phyloP scores from a whole-genome alignment of 1,140 invertebrate genomes.

The Ceratosolen fusciceps region DNA sequence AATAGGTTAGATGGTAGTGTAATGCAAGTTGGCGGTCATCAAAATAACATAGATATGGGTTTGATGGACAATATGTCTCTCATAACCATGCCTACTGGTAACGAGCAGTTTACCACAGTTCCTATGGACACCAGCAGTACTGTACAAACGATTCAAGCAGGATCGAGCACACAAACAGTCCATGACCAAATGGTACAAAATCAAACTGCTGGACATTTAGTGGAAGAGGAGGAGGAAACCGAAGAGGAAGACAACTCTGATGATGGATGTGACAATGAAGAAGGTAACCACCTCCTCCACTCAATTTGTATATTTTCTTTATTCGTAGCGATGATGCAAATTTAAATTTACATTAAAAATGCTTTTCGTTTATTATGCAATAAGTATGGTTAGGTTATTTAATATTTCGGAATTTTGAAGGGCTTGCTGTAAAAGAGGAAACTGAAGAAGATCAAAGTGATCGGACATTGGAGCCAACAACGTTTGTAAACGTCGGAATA shows the following conservation, averaged over 20 bases:
- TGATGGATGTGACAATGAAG: conserved; percentile 68
- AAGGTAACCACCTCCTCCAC: conserved; percentile 60
- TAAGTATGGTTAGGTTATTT: too few species aligned
- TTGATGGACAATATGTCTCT: conserved; percentile 68
- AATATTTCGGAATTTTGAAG: conserved; percentile 51
- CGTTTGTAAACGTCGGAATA: conserved; percentile 70
- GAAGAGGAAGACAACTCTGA: conserved; percentile 69
- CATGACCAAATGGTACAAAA: conserved; percentile 63
- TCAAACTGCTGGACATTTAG: conserved; percentile 60
- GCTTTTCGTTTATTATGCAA: too few species aligned
- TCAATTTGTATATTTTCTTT: neutral
- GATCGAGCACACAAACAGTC: conserved; percentile 63
- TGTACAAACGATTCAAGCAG: conserved; percentile 64
- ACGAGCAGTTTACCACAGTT: conserved; percentile 68
- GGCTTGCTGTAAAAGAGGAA: conserved; percentile 69
- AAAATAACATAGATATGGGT: conserved; percentile 65
- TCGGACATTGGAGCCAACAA: conserved; percentile 66
- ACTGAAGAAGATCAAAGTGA: conserved; percentile 63
- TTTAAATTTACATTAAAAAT: too few species aligned
- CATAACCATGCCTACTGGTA: conserved; percentile 58
- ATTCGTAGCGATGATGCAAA: neutral
- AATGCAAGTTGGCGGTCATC: conserved; percentile 65
- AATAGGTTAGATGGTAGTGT: conserved; percentile 67
- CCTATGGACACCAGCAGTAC: conserved; percentile 65
- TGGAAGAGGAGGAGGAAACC: conserved; percentile 64